Conservation (phyloP, 2,888 invertebrate genomes). For the Dolichomitus sp. region DNA sequence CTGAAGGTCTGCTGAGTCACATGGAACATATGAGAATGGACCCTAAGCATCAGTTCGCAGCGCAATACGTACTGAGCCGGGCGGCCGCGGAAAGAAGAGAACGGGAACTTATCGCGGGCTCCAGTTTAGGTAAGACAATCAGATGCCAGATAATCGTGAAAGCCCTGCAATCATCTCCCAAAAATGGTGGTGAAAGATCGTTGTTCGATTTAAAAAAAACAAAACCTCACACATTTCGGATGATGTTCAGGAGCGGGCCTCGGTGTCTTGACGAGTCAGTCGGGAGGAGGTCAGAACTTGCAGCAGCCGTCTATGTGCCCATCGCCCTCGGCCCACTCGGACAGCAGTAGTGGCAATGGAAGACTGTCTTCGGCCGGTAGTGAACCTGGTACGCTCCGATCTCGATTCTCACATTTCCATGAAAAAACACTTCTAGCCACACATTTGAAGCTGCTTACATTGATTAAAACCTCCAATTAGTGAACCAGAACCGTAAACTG, state of each 20-base stretch:
- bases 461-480: neutral
- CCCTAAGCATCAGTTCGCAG: slow-evolving; percentile 98
- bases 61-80: slow-evolving; percentile 96
- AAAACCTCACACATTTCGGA: slow-evolving; percentile 63
- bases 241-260: slow-evolving; percentile 82
- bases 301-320: slow-evolving; percentile 91
- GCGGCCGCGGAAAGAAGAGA: slow-evolving; percentile 97
- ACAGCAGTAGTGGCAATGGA: slow-evolving; percentile 94
- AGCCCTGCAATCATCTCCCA: neutral
- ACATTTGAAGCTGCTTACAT: slow-evolving; percentile 11
- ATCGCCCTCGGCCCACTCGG: slow-evolving; percentile 95
- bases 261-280: slow-evolving; percentile 84
- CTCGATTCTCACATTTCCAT: slow-evolving; percentile 57
- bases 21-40: slow-evolving; percentile 99
- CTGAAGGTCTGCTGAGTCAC: slow-evolving; percentile 94
- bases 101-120: slow-evolving; percentile 90
- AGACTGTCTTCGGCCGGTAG: slow-evolving; percentile 93
- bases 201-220: slow-evolving; percentile 16
- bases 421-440: slow-evolving; percentile 20
- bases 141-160: neutral
- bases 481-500: neutral
- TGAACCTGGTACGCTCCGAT: slow-evolving; percentile 88
- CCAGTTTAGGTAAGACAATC: slow-evolving; percentile 82
- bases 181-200: slow-evolving; percentile 53
- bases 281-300: slow-evolving; percentile 85